Conservation (phyloP, 2,888 invertebrate genomes). For the Erynnis tages region DNA sequence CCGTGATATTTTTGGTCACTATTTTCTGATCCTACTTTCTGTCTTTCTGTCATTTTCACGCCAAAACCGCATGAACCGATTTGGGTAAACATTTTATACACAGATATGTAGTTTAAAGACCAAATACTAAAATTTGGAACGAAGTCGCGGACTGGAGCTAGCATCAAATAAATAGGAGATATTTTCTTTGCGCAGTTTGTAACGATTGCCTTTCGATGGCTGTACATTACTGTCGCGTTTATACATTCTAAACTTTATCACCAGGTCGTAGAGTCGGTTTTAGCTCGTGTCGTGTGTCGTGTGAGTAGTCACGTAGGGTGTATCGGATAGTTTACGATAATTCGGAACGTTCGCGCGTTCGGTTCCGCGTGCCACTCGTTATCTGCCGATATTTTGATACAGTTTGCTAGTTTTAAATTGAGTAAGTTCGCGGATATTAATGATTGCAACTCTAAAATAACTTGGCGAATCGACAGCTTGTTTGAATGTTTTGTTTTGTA, state of each 20-base stretch:
- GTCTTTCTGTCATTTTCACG: too few relatives aligned
- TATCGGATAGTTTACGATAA: constrained; percentile 45
- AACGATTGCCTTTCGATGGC: constrained; percentile 20
- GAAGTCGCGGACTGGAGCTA: too few relatives aligned
- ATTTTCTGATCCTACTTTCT: too few relatives aligned
- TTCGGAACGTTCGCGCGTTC: constrained; percentile 39
- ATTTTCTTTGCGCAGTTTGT: constrained; percentile 1
- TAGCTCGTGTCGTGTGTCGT: constrained; percentile 9
- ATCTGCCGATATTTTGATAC: constrained; percentile 14
- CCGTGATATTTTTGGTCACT: too few relatives aligned
- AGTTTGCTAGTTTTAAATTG: constrained; percentile 13
- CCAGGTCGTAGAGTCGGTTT: constrained; percentile 22
- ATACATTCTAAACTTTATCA: constrained; percentile 20
- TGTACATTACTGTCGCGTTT: constrained; percentile 24
- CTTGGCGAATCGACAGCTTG: too few relatives aligned
- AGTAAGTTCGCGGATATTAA: constrained; percentile 2
- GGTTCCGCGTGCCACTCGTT: constrained; percentile 13
- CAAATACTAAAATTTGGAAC: too few relatives aligned
- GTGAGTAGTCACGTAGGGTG: constrained; percentile 32
- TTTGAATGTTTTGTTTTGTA: too few relatives aligned
- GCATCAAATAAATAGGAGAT: constrained; percentile 11
- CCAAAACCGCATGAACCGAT: too few relatives aligned
- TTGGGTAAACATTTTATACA: too few relatives aligned
- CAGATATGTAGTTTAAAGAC: too few relatives aligned
- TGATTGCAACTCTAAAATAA: neutral